phyloP scores from a whole-genome alignment of 2,888 invertebrate species.

The Carabus problematicus region DNA sequence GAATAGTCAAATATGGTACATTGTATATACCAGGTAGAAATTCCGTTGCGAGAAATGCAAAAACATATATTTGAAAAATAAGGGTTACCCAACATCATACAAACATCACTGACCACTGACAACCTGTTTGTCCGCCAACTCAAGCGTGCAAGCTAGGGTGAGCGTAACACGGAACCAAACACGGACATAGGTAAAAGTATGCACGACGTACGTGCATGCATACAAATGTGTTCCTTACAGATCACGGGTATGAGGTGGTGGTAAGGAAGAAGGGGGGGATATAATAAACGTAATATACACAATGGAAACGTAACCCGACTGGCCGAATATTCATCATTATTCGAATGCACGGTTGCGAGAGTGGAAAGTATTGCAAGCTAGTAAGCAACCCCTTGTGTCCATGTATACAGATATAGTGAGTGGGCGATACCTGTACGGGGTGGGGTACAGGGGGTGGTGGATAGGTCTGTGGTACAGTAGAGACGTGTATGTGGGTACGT shows the following conservation, averaged over 20 bases:
- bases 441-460: background rate
- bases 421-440: background rate
- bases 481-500: no score
- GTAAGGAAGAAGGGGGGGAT: background rate
- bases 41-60: slow-evolving; percentile 18
- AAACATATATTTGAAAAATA: slow-evolving; percentile 25
- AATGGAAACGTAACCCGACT: slow-evolving; percentile 16
- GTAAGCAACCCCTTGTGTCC: slow-evolving; percentile 19
- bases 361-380: slow-evolving; percentile 11
- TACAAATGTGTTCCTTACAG: background rate
- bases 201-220: background rate
- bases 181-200: slow-evolving; percentile 1
- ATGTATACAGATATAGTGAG: background rate
- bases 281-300: slow-evolving; percentile 5
- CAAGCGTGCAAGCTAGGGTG: background rate
- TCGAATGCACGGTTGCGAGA: slow-evolving; percentile 2
- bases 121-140: slow-evolving; percentile 23
- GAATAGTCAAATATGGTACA: slow-evolving; percentile 21
- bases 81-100: slow-evolving; percentile 35
- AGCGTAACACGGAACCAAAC: slow-evolving; percentile 10
- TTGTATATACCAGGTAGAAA: slow-evolving; percentile 32
- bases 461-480: no score
- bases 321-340: slow-evolving; percentile 9
- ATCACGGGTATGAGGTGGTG: background rate
- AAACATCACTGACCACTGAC: slow-evolving; percentile 35